These are phyloP conservation scores for Montipora capitata DNA, from an alignment of 92 coral and sea anemone genomes.

Conservation along the genomic window DNA sequence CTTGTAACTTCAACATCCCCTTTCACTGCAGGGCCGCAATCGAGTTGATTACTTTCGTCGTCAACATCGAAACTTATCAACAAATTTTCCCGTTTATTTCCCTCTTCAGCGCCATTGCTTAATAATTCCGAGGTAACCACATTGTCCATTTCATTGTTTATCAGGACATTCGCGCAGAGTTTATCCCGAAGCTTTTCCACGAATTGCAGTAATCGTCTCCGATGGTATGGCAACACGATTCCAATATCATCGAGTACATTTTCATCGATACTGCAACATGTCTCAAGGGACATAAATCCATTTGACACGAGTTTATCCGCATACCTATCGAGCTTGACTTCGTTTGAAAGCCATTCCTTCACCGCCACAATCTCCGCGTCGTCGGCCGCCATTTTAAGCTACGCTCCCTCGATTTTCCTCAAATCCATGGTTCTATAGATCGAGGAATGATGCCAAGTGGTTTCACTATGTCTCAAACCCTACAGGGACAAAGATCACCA, in stretches of 20 bases:
- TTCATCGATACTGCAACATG: slow-evolving; percentile 77
- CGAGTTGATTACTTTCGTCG: not conserved
- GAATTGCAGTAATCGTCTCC: slow-evolving; percentile 84
- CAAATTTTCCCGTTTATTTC: slow-evolving; percentile 23
- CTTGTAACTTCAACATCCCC: not conserved
- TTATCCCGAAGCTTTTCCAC: slow-evolving; percentile 75
- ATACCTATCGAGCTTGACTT: slow-evolving; percentile 94
- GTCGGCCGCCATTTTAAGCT: slow-evolving; percentile 38
- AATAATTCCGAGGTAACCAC: slow-evolving; percentile 8
- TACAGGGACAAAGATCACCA: not conserved
- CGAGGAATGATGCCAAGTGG: not conserved
- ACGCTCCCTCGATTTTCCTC: not conserved
- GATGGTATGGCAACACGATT: slow-evolving; percentile 88
- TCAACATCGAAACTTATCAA: slow-evolving; percentile 20
- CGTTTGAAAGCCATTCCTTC: slow-evolving; percentile 89
- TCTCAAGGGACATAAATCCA: slow-evolving; percentile 83
- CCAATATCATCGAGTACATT: slow-evolving; percentile 82
- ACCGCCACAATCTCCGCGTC: slow-evolving; percentile 33
- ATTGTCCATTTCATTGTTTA: slow-evolving; percentile 6
- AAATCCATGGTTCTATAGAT: slow-evolving; percentile 31
- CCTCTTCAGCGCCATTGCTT: slow-evolving; percentile 22
- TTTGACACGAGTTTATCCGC: slow-evolving; percentile 85
- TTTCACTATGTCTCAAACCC: not conserved
- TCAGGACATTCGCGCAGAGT: slow-evolving; percentile 31
- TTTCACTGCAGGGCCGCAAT: not conserved